Base-by-base conservation (phyloP, 2,888 invertebrate species). In the Meteorus cinctellus region DNA sequence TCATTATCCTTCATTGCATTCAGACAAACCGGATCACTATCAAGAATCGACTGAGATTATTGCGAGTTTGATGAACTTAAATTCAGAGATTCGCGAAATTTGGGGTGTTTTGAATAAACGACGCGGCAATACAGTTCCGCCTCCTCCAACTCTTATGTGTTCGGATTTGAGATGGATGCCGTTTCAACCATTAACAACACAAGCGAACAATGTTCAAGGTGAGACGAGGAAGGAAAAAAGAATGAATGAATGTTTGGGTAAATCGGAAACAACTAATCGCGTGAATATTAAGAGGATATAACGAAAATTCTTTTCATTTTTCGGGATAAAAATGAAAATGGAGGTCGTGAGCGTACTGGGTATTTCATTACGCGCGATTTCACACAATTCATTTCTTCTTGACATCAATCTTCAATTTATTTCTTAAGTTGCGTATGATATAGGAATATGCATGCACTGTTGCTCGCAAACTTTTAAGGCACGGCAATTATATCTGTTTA, bases 41-140 rank as follows among this genome's bases (percentile, higher is more conserved):
- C 92, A 93, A 87, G 93, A 94, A 84, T 93, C 94, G 5, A 92
- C 93, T 27, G 94, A 94, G 85, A 94, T 93, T 81, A 93, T 94
- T 79, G 93, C 93, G 81, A 94, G 93, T 83, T 88, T 94, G 84
- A 94, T 94, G 84, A 94, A 93, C 83, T 90, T 94, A 24, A 94
- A 94, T 88, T 92, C 92, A 0, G 94, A 94, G 88, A 94, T 94
- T 79, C 91, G 93, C 66, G 94, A 94, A 86, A 94, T 94, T 78
- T 92, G 94, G 91, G 93, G 93, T 78, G 93, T 94, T 76, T 88
- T 94, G 60, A 91, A 92, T 80, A 92, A 93, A 82, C 92, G 92
- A 78, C 93, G 92, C 78, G 91, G 91, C 80, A 91, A 91, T 81
- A 91, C 88, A 79, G 89, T 91, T 67, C 90, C 91, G 34, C 90